phyloP scores from a whole-genome alignment of 2,888 invertebrate species.

The Idaea straminata region DNA sequence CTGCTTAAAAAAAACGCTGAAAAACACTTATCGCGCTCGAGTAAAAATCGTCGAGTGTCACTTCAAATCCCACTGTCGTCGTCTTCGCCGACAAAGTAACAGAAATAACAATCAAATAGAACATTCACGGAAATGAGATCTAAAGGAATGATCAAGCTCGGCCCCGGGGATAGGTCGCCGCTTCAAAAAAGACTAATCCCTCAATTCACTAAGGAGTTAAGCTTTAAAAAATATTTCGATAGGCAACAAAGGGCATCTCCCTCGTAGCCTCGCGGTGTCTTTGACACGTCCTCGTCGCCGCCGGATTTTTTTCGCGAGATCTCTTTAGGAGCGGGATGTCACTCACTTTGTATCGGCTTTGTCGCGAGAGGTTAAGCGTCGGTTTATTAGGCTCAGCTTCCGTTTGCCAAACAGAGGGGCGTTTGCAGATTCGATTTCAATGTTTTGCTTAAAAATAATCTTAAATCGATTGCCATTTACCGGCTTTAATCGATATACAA shows the following conservation, averaged over 20 bases:
- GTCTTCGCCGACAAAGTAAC: conserved; percentile 68
- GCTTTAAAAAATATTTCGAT: conserved; percentile 79
- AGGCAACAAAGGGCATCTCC: conserved; percentile 75
- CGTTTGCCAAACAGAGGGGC: conserved; percentile 72
- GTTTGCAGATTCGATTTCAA: conserved; percentile 55
- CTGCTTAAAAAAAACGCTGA: conserved; percentile 72
- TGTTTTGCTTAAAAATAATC: conserved; percentile 51
- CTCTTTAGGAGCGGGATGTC: conserved; percentile 75
- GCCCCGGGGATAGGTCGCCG: conserved; percentile 81
- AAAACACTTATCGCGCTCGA: conserved; percentile 78
- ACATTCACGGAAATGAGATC: conserved; percentile 79
- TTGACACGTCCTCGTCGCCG: conserved; percentile 76
- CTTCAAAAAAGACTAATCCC: conserved; percentile 82
- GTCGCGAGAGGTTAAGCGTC: conserved; percentile 77
- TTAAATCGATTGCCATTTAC: conserved; percentile 50
- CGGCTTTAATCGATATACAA: conserved; percentile 41
- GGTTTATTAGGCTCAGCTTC: conserved; percentile 78
- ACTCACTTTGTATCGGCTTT: conserved; percentile 79
- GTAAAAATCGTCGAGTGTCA: conserved; percentile 78
- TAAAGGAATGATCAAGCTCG: conserved; percentile 76
- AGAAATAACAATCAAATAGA: conserved; percentile 80
- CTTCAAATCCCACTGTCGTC: conserved; percentile 62
- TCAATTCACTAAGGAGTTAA: conserved; percentile 81
- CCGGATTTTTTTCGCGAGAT: conserved; percentile 74
- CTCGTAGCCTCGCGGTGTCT: conserved; percentile 71